These are phyloP conservation scores for Panonychus citri DNA, from an alignment of 1,140 invertebrate genomes.

Conservation along the genomic window DNA sequence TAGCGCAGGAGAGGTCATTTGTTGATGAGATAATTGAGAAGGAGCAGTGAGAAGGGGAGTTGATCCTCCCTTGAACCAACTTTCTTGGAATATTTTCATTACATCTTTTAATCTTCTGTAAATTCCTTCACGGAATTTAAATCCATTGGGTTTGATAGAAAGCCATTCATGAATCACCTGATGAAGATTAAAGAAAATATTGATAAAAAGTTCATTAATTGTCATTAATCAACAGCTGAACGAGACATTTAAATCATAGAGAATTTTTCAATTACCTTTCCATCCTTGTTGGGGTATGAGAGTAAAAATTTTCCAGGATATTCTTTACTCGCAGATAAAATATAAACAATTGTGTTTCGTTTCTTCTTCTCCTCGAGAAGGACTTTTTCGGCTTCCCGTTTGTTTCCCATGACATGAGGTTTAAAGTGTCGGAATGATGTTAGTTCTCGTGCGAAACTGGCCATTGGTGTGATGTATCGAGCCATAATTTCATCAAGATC, in stretches of 20 bases:
- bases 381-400: constrained; percentile 62
- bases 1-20: too few species aligned
- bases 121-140: neutral
- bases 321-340: constrained; percentile 59
- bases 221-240: too few species aligned
- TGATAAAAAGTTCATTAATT: constrained; percentile 1
- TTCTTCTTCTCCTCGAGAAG: constrained; percentile 62
- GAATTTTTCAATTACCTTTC: constrained; percentile 22
- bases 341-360: constrained; percentile 65
- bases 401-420: constrained; percentile 18
- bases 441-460: constrained; percentile 64
- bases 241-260: too few species aligned
- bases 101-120: neutral
- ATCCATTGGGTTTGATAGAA: neutral
- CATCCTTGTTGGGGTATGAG: constrained; percentile 62
- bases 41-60: too few species aligned
- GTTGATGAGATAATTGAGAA: too few species aligned
- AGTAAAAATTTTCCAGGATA: constrained; percentile 86
- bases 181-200: constrained; percentile 13
- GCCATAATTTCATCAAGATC: constrained; percentile 98
- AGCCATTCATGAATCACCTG: neutral
- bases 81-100: too few species aligned
- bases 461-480: constrained; percentile 85
- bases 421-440: constrained; percentile 45
- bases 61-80: too few species aligned